Conservation (phyloP, 1,140 invertebrate genomes). For the Pachyrhynchus sulphureomaculatus region DNA sequence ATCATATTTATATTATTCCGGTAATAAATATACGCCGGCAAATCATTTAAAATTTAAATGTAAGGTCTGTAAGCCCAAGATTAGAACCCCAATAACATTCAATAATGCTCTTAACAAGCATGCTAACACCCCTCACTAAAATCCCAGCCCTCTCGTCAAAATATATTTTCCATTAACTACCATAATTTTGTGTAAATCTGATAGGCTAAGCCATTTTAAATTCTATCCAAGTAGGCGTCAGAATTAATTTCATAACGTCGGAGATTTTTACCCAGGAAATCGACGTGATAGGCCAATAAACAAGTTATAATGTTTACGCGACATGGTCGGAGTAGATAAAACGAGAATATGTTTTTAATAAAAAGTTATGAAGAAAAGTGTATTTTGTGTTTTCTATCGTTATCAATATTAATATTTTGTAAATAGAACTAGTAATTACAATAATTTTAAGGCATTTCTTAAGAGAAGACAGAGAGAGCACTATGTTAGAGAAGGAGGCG, state of each 20-base stretch:
- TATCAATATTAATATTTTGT: no score
- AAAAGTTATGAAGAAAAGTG: neutral
- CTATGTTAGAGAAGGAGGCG: no score
- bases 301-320: constrained; percentile 5
- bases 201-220: constrained; percentile 17
- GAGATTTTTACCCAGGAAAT: constrained; percentile 29
- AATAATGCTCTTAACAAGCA: constrained; percentile 17
- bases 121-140: constrained; percentile 14
- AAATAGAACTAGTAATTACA: no score
- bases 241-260: constrained; percentile 33
- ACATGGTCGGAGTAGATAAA: neutral
- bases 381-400: no score
- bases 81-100: constrained; percentile 9
- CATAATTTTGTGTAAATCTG: constrained; percentile 25
- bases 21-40: no score
- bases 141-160: constrained; percentile 7
- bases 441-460: no score
- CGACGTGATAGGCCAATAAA: constrained; percentile 30
- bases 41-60: constrained; percentile 8
- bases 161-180: constrained; percentile 27
- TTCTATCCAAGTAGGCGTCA: constrained; percentile 28
- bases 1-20: no score
- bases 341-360: neutral
- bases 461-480: no score
- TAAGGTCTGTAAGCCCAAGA: constrained; percentile 2